Base-by-base conservation (phyloP, 2,797 vertebrate species). In the Remorina albescens region DNA sequence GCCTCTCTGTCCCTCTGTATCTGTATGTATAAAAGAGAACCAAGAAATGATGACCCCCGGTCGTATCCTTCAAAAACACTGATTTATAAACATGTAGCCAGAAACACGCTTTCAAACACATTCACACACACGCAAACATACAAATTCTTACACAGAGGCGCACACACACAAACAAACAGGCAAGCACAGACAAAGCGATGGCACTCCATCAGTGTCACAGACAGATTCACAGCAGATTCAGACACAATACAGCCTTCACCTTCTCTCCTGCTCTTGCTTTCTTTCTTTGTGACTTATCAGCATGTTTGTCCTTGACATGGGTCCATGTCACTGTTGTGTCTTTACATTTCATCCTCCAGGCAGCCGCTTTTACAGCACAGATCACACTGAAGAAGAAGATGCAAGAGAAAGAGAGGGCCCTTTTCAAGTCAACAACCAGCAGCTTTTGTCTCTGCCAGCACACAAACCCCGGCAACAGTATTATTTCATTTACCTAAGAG, bases 201-300 rank as follows among this genome's bases (percentile, higher is more conserved):
- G n/a, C 56, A 42, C 74, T 72, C 57, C 28, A 71, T 81, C 77
- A 73, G 64, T 68, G 59, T 83, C 72, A 76, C 8, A 2, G 76
- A 77, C 62, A 76, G 30, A 30, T n/a, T n/a, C n/a, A 71, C 34
- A 80, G 10, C n/a, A 51, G 26, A 53, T 65, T 71, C 42, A 89
- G 84, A 89, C 86, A 70, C 61, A 89, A 86, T 63, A 77, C 19
- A 74, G 65, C 82, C 83, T 86, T 88, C 78, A 80, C 66, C 73
- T 42, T 74, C 62, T 6, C 51, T 70, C 55, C 56, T 12, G 3
- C 67, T 84, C 72, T 30, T 1, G 12, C 67, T 63, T 47, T 74
- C 65, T 55, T 28, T 62, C 70, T 74, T 59, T 46, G 67, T 57
- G 57, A 76, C 77, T 88, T 89, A 85, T 90, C 85, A 69, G 51